Conservation (phyloP, 2,113 vertebrate species). For the Aramus guarauna region DNA sequence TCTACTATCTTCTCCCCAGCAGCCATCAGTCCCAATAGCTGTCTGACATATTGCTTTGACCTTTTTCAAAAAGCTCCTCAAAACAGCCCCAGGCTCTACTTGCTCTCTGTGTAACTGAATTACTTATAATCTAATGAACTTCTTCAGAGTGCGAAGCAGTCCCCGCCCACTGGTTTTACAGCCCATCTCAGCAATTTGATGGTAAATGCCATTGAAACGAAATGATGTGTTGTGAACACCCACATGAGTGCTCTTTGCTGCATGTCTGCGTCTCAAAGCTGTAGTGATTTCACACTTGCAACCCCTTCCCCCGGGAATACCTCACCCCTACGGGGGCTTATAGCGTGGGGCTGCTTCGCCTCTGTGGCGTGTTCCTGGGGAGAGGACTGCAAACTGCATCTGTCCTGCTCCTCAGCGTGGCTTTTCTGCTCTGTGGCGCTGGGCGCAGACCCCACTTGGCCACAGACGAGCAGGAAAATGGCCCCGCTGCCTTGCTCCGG, state of each 20-base stretch:
- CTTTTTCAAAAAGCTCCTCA: conserved; percentile 38
- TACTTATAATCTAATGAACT: conserved; percentile 62
- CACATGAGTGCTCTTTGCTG: not conserved
- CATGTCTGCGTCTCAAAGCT: not conserved
- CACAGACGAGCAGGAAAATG: not conserved
- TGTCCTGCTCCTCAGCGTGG: not conserved
- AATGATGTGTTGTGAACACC: conserved; percentile 15
- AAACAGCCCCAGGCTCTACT: conserved; percentile 31
- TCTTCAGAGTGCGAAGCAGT: conserved; percentile 24
- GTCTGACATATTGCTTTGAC: not conserved
- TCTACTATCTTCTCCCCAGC: not conserved
- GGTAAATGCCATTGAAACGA: conserved; percentile 36
- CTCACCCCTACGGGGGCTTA: not conserved
- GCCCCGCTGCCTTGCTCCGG: not conserved
- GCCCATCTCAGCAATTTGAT: conserved; percentile 2
- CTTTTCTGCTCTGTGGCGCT: not conserved
- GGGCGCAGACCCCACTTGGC: accelerated
- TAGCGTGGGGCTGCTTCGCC: accelerated
- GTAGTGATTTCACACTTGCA: not conserved
- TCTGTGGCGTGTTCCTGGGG: not conserved
- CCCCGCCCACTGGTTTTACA: conserved; percentile 48
- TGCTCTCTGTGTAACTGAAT: conserved; percentile 37
- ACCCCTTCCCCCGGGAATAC: not conserved
- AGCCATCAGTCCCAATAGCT: not conserved
- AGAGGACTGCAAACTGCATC: not conserved